Base-by-base conservation (phyloP, 1,140 invertebrate species). In the Epicauta chinensis region DNA sequence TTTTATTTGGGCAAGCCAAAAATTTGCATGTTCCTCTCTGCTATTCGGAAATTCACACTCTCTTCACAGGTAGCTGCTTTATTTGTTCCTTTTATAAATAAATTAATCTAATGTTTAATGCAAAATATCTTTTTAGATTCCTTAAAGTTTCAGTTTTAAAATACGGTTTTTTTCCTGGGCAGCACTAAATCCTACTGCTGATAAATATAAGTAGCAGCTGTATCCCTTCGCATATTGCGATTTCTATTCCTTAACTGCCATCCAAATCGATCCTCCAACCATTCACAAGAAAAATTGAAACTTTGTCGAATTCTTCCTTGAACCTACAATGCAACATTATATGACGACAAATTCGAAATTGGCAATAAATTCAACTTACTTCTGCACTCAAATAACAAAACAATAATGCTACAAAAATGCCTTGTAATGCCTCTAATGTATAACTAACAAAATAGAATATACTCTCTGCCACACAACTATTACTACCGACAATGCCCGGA, bases 381-480 rank as follows among this genome's bases (percentile, higher is more conserved):
- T 82, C 79, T 59, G 73, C 73, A 60, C 79, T 81, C 9, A 74
- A 50, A 56, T 80, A 82, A 60, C 80, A 82, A 56, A 79, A 81
- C 0, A 81, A 61, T 40, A 77, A 41, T 6, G 79, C 71, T 0
- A 81, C 77, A 11, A 77, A 60, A 17, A 79, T 67, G 2, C 79
- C 79, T 58, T 81, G 79, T 5, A 80, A 52, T 0, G 73, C 76
- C 49, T 81, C 79, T 11, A 81, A 59, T 0, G 73, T 58, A 52
- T 79, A 80, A 0, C 74, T 72, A 10, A 75, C 47, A 48, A 73
- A 75, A 38, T 76, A 77, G 56, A 80, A 81, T 11, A 70, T 58
- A 54, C 81, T 75, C 53, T 79, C 75, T 1, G 52, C 59, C 0
- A 55, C 30, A 59, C 80, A 82, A 30, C 71, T 66, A 1, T 68